These are phyloP conservation scores for Drosophila cognata DNA, from an alignment of 2,888 invertebrate genomes.

Conservation along the genomic window DNA sequence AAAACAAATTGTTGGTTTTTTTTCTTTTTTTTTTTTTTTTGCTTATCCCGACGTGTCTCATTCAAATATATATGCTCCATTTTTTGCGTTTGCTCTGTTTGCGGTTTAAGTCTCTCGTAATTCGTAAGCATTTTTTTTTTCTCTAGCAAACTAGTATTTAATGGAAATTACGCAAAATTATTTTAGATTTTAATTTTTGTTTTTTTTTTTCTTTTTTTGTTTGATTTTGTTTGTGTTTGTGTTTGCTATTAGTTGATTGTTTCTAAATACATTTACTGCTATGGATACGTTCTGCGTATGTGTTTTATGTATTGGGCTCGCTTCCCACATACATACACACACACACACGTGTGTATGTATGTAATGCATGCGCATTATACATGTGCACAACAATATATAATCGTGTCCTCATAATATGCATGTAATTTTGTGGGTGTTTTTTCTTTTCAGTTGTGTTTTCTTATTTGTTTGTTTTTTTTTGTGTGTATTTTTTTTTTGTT, in stretches of 20 bases:
- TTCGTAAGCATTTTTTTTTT: conserved; percentile 12
- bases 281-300: not conserved
- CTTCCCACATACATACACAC: conserved; percentile 24
- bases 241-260: conserved; percentile 11
- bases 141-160: conserved; percentile 14
- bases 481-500: conserved; percentile 24
- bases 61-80: conserved; percentile 34
- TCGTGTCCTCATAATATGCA: conserved; percentile 28
- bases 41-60: conserved; percentile 22
- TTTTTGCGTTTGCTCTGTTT: conserved; percentile 35
- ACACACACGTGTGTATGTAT: conserved; percentile 10
- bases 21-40: not conserved
- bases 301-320: not conserved
- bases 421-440: conserved; percentile 28
- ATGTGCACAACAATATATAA: conserved; percentile 12
- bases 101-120: conserved; percentile 22
- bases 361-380: conserved; percentile 10
- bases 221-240: conserved; percentile 5
- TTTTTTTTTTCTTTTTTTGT: not conserved
- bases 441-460: conserved; percentile 7
- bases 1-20: conserved; percentile 4
- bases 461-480: not conserved
- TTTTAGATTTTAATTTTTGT: not conserved
- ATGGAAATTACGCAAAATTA: conserved; percentile 25
- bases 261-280: conserved; percentile 10